These are phyloP conservation scores for Cydia fagiglandana DNA, from an alignment of 1,140 invertebrate species.

Conservation along the genomic window DNA sequence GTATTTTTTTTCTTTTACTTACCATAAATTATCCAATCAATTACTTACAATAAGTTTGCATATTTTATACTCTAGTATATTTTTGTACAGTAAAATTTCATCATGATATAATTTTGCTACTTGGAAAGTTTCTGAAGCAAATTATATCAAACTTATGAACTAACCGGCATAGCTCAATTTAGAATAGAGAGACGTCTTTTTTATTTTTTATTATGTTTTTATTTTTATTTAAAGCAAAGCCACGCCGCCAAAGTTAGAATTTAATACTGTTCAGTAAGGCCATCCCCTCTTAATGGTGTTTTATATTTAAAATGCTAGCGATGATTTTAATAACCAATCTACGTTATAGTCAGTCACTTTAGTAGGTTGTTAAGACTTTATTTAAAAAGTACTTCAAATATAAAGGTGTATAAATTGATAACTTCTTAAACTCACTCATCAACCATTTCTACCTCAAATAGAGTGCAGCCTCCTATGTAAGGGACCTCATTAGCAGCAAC, in stretches of 20 bases:
- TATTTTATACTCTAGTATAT: neutral
- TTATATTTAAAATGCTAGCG: neutral
- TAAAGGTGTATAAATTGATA: neutral
- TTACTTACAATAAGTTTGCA: neutral
- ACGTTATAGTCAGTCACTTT: neutral
- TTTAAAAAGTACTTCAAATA: neutral
- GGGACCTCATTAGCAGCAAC: too few species aligned
- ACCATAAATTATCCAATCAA: constrained; percentile 9
- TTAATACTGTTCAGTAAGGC: constrained; percentile 38
- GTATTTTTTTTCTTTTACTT: constrained; percentile 1
- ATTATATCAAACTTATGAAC: constrained; percentile 49
- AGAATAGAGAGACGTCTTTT: constrained; percentile 68
- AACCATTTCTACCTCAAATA: too few species aligned
- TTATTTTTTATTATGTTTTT: constrained; percentile 31
- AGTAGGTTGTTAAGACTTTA: neutral
- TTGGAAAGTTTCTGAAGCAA: constrained; percentile 49
- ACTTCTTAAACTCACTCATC: too few species aligned
- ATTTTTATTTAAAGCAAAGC: constrained; percentile 49
- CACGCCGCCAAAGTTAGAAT: constrained; percentile 43
- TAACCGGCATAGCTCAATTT: constrained; percentile 73
- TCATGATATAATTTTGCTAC: constrained; percentile 14
- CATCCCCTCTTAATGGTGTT: constrained; percentile 1
- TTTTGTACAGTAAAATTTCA: neutral
- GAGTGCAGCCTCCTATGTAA: too few species aligned
- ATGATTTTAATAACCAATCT: constrained; percentile 1